A percentile compares a stretch with the other conserved stretches of the same genome.
Evolutionary conservation across 1,140 invertebrate genomes (phyloP).

Genomic region (Bombus polaris): DNA sequence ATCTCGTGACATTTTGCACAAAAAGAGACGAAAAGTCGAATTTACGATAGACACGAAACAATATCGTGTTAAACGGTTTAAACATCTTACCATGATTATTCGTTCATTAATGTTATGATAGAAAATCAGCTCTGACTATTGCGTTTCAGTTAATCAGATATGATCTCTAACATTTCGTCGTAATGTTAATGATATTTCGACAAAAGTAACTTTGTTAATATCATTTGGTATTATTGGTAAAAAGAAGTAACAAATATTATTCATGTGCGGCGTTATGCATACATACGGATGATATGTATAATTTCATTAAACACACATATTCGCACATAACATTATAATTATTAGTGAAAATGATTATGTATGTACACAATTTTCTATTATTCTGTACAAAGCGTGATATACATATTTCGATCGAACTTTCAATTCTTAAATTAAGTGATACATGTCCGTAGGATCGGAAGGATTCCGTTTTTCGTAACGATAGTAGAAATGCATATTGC

Average conservation of each 20-base stretch:
- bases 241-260: not conserved
- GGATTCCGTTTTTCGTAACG: not conserved
- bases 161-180: constrained; percentile 4
- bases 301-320: constrained; percentile 16
- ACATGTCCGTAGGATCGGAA: not conserved
- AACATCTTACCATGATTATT: not conserved
- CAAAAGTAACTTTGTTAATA: constrained; percentile 21
- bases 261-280: constrained; percentile 13
- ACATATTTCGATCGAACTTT: not conserved
- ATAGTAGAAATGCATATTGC: not conserved
- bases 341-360: constrained; percentile 14
- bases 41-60: not conserved
- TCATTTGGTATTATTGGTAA: constrained; percentile 6
- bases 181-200: constrained; percentile 35
- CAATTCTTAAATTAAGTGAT: not conserved
- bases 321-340: constrained; percentile 4
- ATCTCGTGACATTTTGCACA: not conserved
- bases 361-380: not conserved
- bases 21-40: not conserved
- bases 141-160: not conserved
- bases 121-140: not conserved
- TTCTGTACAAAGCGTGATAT: constrained; percentile 8
- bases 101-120: constrained; percentile 10
- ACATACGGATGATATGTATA: constrained; percentile 6
- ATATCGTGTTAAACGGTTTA: not conserved